These are phyloP conservation scores for Teleogryllus occipitalis DNA, from an alignment of 1,140 invertebrate genomes.

Conservation along the genomic window DNA sequence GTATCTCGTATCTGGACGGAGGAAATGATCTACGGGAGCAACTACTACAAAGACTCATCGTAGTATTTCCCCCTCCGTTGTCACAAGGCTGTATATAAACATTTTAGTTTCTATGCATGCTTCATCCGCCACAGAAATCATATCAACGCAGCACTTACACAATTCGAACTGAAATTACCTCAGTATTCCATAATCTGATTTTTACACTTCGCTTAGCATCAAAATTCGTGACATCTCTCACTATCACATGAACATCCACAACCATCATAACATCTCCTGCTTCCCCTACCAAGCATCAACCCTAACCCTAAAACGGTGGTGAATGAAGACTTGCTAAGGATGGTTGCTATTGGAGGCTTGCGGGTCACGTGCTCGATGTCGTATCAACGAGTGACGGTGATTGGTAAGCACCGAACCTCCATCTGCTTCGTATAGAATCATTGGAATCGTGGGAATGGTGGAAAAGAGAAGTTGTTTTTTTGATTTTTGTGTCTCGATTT, in stretches of 20 bases:
- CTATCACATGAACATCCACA: conserved; percentile 20
- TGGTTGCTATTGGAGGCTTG: conserved; percentile 13
- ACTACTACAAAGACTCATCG: conserved; percentile 20
- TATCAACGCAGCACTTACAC: conserved; percentile 3
- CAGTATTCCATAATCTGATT: neutral
- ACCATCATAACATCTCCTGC: conserved; percentile 18
- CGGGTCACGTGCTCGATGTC: conserved; percentile 16
- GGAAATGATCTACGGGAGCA: neutral
- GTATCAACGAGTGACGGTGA: conserved; percentile 7
- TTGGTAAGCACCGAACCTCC: conserved; percentile 19
- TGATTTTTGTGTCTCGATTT: neutral
- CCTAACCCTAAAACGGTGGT: conserved; percentile 18
- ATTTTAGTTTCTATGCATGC: conserved; percentile 11
- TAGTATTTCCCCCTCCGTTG: conserved; percentile 21
- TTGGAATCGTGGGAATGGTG: neutral
- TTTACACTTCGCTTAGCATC: conserved; percentile 11
- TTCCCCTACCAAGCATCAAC: conserved; percentile 15
- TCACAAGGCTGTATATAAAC: conserved; percentile 20
- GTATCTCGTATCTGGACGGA: neutral
- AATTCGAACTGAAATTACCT: neutral
- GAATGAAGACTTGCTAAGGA: conserved; percentile 20
- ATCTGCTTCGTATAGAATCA: neutral
- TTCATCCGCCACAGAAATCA: neutral
- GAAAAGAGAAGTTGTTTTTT: neutral
- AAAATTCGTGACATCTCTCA: conserved; percentile 20